Percentiles rank a stretch among this genome's conserved stretches.
These are phyloP conservation scores for Hippolais icterina DNA, from an alignment of 2,113 vertebrate species.

Conservation along the genomic window DNA sequence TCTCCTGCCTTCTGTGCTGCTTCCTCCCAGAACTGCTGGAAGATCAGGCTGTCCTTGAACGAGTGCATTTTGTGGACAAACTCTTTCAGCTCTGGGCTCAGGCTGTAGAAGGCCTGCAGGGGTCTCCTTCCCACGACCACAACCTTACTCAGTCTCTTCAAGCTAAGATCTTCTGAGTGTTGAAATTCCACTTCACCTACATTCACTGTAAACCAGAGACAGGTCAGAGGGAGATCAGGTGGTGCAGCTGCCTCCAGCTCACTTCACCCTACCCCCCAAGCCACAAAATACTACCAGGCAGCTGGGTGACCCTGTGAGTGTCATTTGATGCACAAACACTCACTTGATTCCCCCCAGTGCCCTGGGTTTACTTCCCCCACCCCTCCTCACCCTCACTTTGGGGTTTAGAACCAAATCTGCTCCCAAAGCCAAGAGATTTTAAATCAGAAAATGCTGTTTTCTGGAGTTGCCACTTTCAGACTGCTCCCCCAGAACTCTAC, in stretches of 20 bases:
- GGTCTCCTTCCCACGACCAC: conserved; percentile 53
- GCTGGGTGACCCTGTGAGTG: not conserved
- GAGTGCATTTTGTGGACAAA: conserved; percentile 64
- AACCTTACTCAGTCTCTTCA: conserved; percentile 42
- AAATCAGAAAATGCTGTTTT: not conserved
- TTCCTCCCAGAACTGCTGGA: conserved; percentile 80
- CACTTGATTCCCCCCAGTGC: not conserved
- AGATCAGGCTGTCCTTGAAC: conserved; percentile 79
- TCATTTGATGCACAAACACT: not conserved
- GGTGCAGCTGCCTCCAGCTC: not conserved
- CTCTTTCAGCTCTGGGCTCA: conserved; percentile 59
- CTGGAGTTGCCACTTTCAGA: not conserved
- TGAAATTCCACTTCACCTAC: conserved; percentile 54
- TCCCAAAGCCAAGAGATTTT: not conserved
- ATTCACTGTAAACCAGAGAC: conserved; percentile 73
- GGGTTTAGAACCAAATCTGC: not conserved
- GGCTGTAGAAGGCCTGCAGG: conserved; percentile 69
- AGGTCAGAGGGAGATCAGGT: not conserved
- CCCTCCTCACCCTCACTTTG: not conserved
- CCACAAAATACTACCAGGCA: not conserved
- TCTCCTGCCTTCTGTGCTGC: not conserved
- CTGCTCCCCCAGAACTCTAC: conserved; percentile 52
- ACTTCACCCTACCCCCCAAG: not conserved
- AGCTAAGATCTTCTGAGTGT: conserved; percentile 62
- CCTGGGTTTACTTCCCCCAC: not conserved